Evolutionary conservation across 2,888 invertebrate species (phyloP).

Genomic region (Eupeodes luniger): DNA sequence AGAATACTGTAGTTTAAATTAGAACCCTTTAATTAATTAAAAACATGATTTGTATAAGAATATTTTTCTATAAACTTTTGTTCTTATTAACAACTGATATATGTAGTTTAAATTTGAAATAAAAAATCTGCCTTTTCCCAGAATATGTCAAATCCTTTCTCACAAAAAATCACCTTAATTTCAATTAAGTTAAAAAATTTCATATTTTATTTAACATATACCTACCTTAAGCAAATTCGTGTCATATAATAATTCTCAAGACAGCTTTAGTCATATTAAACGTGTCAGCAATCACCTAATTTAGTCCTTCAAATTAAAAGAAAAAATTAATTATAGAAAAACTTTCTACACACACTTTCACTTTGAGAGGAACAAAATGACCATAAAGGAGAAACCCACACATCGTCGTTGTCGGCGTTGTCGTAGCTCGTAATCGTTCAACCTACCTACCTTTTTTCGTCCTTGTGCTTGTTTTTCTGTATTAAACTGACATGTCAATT

Average conservation of each 20-base stretch:
- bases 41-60: too few relatives aligned
- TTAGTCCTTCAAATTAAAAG: constrained; percentile 15
- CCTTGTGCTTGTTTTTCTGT: constrained; percentile 36
- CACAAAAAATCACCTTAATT: too few relatives aligned
- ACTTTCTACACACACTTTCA: constrained; percentile 30
- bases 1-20: too few relatives aligned
- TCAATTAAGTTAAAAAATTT: too few relatives aligned
- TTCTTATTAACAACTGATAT: too few relatives aligned
- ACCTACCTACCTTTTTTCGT: constrained; percentile 17
- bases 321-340: constrained; percentile 31
- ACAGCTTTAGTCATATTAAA: constrained; percentile 17
- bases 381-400: constrained; percentile 20
- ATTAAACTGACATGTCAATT: constrained; percentile 51
- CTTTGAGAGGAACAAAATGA: constrained; percentile 20
- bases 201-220: too few relatives aligned
- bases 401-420: not conserved
- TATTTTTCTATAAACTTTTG: too few relatives aligned
- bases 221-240: not conserved
- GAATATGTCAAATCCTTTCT: too few relatives aligned
- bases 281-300: constrained; percentile 41
- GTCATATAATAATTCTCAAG: constrained; percentile 18
- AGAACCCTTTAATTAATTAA: too few relatives aligned
- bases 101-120: too few relatives aligned
- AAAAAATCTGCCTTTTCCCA: too few relatives aligned
- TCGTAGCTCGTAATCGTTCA: not conserved